These are phyloP conservation scores for Triops cancriformis DNA, from an alignment of 1,140 invertebrate species.

Conservation along the genomic window DNA sequence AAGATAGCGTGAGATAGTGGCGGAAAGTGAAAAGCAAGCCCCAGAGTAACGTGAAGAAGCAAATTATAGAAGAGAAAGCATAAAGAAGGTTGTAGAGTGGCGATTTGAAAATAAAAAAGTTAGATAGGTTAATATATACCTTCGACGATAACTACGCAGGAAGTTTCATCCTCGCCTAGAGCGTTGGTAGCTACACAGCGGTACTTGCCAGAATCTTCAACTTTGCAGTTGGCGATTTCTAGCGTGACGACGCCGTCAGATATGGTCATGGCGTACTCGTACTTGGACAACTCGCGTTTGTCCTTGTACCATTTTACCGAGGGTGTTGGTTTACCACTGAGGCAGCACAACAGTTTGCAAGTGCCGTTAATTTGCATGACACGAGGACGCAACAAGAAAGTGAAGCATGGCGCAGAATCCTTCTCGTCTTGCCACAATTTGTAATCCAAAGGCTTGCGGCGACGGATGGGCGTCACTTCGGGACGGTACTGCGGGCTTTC, in stretches of 20 bases:
- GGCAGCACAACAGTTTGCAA: slow-evolving; percentile 93
- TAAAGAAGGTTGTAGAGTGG: not conserved
- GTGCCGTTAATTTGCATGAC: slow-evolving; percentile 89
- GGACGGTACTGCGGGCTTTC: slow-evolving; percentile 67
- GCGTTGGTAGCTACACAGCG: slow-evolving; percentile 83
- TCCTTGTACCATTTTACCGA: slow-evolving; percentile 90
- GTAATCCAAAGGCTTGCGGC: slow-evolving; percentile 69
- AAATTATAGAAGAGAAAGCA: slow-evolving; percentile 18
- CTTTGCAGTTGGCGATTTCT: slow-evolving; percentile 89
- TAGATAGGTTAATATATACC: slow-evolving; percentile 46
- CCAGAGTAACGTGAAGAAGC: not conserved
- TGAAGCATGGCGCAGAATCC: slow-evolving; percentile 86
- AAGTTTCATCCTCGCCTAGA: slow-evolving; percentile 88
- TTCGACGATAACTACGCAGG: slow-evolving; percentile 94
- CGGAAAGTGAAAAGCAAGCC: not conserved
- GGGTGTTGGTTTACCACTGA: slow-evolving; percentile 86
- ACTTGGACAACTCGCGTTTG: slow-evolving; percentile 76
- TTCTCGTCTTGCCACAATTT: slow-evolving; percentile 81
- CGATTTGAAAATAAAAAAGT: not conserved
- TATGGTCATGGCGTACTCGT: slow-evolving; percentile 79
- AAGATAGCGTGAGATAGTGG: slow-evolving; percentile 19
- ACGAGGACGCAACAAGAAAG: slow-evolving; percentile 92
- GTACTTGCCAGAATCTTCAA: slow-evolving; percentile 93
- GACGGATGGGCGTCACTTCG: slow-evolving; percentile 56
- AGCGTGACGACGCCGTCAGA: slow-evolving; percentile 90